Conservation (phyloP, 2,113 vertebrate genomes). For the Campylomormyrus tamandua region DNA sequence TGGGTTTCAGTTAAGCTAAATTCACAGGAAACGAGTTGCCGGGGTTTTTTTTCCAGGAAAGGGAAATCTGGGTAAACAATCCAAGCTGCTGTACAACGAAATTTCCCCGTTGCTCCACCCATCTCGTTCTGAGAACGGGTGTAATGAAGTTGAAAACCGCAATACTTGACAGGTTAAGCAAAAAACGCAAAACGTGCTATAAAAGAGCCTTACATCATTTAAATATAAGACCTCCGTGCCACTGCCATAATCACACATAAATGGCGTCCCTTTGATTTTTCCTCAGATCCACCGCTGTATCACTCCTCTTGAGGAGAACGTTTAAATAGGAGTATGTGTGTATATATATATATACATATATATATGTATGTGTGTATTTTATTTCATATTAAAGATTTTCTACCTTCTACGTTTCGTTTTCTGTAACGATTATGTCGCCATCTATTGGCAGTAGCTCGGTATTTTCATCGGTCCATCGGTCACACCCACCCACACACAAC, state of each 20-base stretch:
- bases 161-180: neutral
- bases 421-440: neutral
- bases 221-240: neutral
- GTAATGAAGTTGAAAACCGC: neutral
- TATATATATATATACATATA: neutral
- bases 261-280: neutral
- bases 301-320: neutral
- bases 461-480: neutral
- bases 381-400: neutral
- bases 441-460: neutral
- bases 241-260: neutral
- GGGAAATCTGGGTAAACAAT: neutral
- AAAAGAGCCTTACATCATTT: neutral
- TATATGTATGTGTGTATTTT: neutral
- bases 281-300: neutral
- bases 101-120: conserved; percentile 5
- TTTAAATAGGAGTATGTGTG: neutral
- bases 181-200: neutral
- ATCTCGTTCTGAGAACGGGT: neutral
- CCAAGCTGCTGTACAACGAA: neutral
- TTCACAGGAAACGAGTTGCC: neutral
- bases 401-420: neutral
- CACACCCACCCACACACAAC: neutral
- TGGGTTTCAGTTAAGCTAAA: neutral
- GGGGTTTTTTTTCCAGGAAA: neutral